Evolutionary conservation across 2,888 invertebrate species (phyloP).

Genomic region (Phrixothrix hirtus): DNA sequence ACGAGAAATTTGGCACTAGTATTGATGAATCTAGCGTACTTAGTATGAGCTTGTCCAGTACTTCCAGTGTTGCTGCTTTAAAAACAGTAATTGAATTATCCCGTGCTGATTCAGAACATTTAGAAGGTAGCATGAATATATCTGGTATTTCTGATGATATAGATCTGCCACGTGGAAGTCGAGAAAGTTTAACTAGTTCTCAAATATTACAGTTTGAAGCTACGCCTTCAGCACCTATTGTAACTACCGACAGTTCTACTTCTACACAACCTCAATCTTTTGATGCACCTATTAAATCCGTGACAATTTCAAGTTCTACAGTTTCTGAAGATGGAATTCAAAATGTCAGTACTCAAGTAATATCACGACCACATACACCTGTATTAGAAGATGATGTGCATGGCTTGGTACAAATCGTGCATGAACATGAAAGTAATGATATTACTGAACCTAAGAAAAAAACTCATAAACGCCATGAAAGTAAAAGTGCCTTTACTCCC

Average conservation of each 20-base stretch:
- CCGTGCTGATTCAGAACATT: constrained; percentile 54
- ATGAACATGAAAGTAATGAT: constrained; percentile 57
- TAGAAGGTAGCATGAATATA: constrained; percentile 54
- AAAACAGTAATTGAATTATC: constrained; percentile 57
- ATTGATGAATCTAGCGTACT: constrained; percentile 64
- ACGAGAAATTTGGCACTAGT: constrained; percentile 61
- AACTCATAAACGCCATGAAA: constrained; percentile 63
- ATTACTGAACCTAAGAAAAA: constrained; percentile 52
- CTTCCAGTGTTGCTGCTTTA: constrained; percentile 57
- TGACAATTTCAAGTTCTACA: constrained; percentile 59
- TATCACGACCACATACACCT: constrained; percentile 53
- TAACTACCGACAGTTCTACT: constrained; percentile 52
- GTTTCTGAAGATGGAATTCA: constrained; percentile 58
- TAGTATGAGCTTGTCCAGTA: constrained; percentile 63
- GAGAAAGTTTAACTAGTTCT: constrained; percentile 43
- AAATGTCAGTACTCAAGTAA: constrained; percentile 62
- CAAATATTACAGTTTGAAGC: constrained; percentile 22
- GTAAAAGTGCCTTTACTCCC: constrained; percentile 53
- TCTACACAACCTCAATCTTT: constrained; percentile 46
- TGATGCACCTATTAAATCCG: constrained; percentile 53
- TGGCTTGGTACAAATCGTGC: constrained; percentile 49
- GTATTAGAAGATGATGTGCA: constrained; percentile 36
- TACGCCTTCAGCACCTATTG: constrained; percentile 35
- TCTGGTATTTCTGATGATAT: constrained; percentile 55
- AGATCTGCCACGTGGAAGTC: constrained; percentile 41